These are phyloP conservation scores for Zaprionus africanus DNA, from an alignment of 1,140 invertebrate genomes.

Conservation along the genomic window DNA sequence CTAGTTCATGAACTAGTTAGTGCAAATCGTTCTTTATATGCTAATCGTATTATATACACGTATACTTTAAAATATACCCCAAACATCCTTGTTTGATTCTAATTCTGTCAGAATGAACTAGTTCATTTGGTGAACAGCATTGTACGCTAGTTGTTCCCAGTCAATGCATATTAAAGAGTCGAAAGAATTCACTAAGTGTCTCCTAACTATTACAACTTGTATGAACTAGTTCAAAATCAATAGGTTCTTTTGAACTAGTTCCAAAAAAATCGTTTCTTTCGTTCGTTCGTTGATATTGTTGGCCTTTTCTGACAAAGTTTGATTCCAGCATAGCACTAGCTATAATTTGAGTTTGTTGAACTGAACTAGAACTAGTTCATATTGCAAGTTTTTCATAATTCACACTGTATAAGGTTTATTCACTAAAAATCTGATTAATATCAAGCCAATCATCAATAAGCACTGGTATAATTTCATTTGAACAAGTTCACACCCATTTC, in stretches of 20 bases:
- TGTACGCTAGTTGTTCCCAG: neutral
- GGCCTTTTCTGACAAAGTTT: neutral
- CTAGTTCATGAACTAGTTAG: conserved; percentile 8
- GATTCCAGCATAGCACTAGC: no score
- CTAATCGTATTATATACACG: neutral
- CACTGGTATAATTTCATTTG: no score
- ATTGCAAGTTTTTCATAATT: no score
- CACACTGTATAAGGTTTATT: no score
- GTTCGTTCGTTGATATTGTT: neutral
- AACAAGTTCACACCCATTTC: no score
- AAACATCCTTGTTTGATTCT: neutral
- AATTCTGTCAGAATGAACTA: neutral
- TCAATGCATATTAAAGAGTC: neutral
- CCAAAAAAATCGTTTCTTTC: no score
- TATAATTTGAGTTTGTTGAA: neutral
- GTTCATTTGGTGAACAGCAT: neutral
- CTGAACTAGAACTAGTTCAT: neutral
- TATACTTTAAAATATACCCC: neutral
- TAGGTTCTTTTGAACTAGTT: no score
- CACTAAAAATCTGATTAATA: no score
- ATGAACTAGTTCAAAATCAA: no score
- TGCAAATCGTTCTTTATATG: neutral
- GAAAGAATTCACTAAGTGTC: neutral
- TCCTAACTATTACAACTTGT: neutral
- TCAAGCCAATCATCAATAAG: no score